phyloP scores from a whole-genome alignment of 2,888 invertebrate genomes.

The Orthonevra nobilis region DNA sequence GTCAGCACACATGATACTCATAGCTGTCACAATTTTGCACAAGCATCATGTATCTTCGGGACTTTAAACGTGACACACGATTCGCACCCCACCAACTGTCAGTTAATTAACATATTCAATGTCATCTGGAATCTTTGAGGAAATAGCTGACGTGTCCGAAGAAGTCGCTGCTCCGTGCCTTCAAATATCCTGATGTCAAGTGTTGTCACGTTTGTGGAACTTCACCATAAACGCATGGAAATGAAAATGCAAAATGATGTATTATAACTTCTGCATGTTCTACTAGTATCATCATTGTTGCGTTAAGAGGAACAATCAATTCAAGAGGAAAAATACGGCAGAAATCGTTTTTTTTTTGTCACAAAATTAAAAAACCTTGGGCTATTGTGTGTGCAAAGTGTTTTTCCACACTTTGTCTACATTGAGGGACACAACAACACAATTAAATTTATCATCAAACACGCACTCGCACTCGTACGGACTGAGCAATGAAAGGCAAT shows the following conservation, averaged over 20 bases:
- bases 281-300: too few species aligned
- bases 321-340: too few species aligned
- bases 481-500: conserved; percentile 11
- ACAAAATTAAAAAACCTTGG: too few species aligned
- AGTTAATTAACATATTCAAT: conserved; percentile 53
- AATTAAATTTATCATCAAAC: conserved; percentile 57
- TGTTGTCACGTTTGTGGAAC: too few species aligned
- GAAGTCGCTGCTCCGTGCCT: too few species aligned
- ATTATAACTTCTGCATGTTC: conserved; percentile 18
- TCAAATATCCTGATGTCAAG: too few species aligned
- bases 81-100: conserved; percentile 17
- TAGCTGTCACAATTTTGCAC: too few species aligned
- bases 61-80: too few species aligned
- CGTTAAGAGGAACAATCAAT: too few species aligned
- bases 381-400: conserved; percentile 1
- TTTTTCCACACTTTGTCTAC: conserved; percentile 13
- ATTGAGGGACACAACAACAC: conserved; percentile 30
- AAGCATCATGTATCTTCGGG: too few species aligned
- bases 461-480: conserved; percentile 7
- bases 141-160: conserved; percentile 15
- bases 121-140: conserved; percentile 28
- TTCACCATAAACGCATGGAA: too few species aligned
- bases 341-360: too few species aligned
- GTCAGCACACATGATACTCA: conserved; percentile 24
- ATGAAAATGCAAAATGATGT: conserved; percentile 47